Conservation (phyloP, 2,888 invertebrate species). For the Chloroclystis v-ata region DNA sequence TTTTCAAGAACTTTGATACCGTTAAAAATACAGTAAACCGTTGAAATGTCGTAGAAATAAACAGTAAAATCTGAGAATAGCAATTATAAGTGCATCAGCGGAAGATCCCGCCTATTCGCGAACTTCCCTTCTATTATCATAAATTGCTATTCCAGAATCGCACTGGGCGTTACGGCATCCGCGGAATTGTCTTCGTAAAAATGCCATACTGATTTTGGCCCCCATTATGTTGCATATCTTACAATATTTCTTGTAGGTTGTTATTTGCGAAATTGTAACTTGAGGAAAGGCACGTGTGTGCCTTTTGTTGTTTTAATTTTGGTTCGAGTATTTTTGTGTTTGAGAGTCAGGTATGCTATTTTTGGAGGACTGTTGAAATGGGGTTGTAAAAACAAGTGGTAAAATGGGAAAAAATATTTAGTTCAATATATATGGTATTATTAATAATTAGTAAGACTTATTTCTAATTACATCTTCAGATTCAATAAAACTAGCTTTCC, state of each 20-base stretch:
- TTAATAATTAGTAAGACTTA: too few species aligned
- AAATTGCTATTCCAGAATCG: constrained; percentile 59
- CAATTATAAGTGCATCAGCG: constrained; percentile 36
- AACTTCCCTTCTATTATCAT: constrained; percentile 67
- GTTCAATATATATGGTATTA: too few species aligned
- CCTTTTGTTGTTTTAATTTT: constrained; percentile 61
- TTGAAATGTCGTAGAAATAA: too few species aligned
- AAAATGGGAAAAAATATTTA: too few species aligned
- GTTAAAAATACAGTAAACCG: too few species aligned
- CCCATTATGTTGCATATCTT: constrained; percentile 41
- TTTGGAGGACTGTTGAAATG: constrained; percentile 2
- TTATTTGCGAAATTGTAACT: constrained; percentile 60
- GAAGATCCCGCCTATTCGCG: constrained; percentile 68
- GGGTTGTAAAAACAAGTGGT: too few species aligned
- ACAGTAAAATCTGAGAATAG: neutral
- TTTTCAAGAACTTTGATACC: too few species aligned
- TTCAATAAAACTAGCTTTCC: too few species aligned
- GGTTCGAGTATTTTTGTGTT: constrained; percentile 32
- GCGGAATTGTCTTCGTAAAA: constrained; percentile 67
- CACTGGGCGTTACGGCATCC: constrained; percentile 55
- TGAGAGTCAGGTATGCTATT: constrained; percentile 21
- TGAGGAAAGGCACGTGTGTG: constrained; percentile 67
- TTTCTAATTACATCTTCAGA: too few species aligned
- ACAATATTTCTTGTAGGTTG: constrained; percentile 44
- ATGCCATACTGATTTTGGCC: constrained; percentile 49